These are phyloP conservation scores for Cepaea hortensis DNA, from an alignment of 2,888 invertebrate species.

Conservation along the genomic window DNA sequence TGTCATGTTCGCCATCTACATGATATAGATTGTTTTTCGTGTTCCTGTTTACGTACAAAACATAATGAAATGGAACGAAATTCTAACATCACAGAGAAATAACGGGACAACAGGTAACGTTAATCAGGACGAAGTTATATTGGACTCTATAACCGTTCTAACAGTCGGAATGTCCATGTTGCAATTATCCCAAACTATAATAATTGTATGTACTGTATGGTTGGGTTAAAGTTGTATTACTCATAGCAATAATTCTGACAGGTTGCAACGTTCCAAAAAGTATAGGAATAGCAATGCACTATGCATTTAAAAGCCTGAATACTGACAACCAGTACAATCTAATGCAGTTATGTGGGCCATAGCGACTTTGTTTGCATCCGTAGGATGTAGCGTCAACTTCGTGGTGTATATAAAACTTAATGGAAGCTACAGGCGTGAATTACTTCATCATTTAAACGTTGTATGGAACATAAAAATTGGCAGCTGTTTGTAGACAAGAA, in stretches of 20 bases:
- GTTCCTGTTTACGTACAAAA: not conserved
- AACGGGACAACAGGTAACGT: not conserved
- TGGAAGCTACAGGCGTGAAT: too few relatives aligned
- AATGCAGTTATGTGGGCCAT: not conserved
- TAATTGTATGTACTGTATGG: not conserved
- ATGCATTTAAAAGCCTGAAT: not conserved
- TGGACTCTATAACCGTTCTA: not conserved
- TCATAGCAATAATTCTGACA: not conserved
- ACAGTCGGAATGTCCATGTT: not conserved
- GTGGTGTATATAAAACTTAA: too few relatives aligned
- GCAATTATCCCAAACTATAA: not conserved
- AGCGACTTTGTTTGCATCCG: too few relatives aligned
- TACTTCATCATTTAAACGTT: too few relatives aligned
- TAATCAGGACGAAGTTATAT: too few relatives aligned
- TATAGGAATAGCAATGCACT: not conserved
- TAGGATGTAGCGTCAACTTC: too few relatives aligned
- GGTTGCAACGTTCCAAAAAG: not conserved
- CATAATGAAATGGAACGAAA: not conserved
- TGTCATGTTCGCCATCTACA: constrained; percentile 1
- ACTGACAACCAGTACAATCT: not conserved
- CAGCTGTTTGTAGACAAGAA: too few relatives aligned
- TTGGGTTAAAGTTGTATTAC: not conserved
- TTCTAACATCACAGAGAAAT: too few relatives aligned
- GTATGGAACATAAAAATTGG: too few relatives aligned
- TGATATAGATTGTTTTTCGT: not conserved